phyloP scores from a whole-genome alignment of 2,113 vertebrate genomes.

The Elaphurus davidianus region DNA sequence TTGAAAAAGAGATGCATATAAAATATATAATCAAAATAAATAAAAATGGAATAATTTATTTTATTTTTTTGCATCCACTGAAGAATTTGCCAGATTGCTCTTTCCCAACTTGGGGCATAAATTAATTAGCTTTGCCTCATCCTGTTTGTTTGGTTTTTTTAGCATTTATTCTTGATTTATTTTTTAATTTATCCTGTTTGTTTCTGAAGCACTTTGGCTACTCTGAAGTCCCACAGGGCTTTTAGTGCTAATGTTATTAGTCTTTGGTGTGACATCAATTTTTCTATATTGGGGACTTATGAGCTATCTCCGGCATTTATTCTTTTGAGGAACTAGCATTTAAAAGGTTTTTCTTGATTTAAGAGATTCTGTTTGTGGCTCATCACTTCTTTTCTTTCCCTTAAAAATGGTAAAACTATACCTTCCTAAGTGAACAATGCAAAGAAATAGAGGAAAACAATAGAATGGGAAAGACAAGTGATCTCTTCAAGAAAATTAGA shows the following conservation, averaged over 20 bases:
- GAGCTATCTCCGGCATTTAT: background rate
- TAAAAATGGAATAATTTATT: background rate
- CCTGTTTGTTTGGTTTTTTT: background rate
- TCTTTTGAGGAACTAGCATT: background rate
- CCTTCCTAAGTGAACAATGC: background rate
- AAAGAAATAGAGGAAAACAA: background rate
- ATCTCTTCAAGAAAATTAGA: background rate
- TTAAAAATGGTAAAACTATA: background rate
- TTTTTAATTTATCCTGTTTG: background rate
- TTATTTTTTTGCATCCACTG: background rate
- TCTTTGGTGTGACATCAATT: slow-evolving; percentile 11
- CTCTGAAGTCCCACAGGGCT: background rate
- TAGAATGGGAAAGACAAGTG: background rate
- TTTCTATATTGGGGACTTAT: background rate
- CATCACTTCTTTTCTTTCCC: background rate
- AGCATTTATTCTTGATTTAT: background rate
- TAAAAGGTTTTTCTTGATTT: background rate
- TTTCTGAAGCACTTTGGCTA: slow-evolving; percentile 22
- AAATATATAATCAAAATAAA: background rate
- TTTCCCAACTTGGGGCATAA: slow-evolving; percentile 21
- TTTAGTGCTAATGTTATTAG: slow-evolving; percentile 18
- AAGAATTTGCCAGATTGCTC: background rate
- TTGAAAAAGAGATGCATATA: background rate
- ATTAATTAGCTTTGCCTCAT: slow-evolving; percentile 43
- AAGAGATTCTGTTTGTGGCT: background rate